Evolutionary conservation across 2,113 vertebrate species (phyloP).

Genomic region (Leptobrachium ailaonicum): DNA sequence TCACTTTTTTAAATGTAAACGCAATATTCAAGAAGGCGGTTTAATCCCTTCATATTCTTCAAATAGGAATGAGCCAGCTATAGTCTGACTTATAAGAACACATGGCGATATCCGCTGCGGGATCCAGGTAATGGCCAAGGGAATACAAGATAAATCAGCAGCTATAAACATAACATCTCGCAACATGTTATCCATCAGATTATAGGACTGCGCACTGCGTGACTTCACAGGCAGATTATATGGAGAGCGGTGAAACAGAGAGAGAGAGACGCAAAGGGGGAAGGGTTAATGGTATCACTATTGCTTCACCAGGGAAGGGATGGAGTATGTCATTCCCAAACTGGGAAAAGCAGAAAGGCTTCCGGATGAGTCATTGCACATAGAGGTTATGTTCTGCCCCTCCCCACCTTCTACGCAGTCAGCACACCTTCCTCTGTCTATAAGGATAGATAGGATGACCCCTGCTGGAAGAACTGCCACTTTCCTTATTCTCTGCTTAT

Average conservation of each 20-base stretch:
- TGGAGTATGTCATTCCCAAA: constrained; percentile 25
- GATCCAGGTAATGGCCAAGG: no score
- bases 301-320: constrained; percentile 43
- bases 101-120: no score
- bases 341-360: constrained; percentile 36
- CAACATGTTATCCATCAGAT: background rate
- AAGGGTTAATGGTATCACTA: constrained; percentile 40
- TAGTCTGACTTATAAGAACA: no score
- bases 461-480: background rate
- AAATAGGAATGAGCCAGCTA: no score
- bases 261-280: background rate
- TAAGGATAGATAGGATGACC: background rate
- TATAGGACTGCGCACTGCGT: background rate
- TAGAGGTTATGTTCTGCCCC: constrained; percentile 16
- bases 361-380: constrained; percentile 43
- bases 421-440: background rate
- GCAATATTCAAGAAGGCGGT: no score
- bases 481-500: background rate
- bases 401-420: background rate
- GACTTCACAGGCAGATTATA: background rate
- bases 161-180: background rate
- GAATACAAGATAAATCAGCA: no score
- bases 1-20: no score
- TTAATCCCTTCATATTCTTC: no score
- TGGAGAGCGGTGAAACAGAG: background rate